Evolutionary conservation across 2,113 vertebrate species (phyloP), one percentile per base, ranked within the genome.

Genomic region (Eira barbara): DNA sequence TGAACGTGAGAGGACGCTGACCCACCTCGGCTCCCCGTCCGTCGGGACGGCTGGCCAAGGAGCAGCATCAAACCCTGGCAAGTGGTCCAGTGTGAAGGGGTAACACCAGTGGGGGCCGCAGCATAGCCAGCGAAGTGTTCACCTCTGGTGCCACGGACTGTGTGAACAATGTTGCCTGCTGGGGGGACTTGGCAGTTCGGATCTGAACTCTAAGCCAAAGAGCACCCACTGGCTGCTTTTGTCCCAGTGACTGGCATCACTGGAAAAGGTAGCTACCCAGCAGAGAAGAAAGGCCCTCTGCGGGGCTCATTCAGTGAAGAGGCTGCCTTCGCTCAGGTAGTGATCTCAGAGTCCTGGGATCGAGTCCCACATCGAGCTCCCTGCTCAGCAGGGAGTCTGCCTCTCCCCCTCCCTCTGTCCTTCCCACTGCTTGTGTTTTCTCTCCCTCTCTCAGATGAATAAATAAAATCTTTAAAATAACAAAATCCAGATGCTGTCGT

Each of bases 101-200:
- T 0, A 25, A 36, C 10, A 2, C 42, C 3, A 3, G 13, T 25
- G 1, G 36, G 15, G 67, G 21, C 69, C 5, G 11, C 20, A 0
- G 11, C 10, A 21, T 5, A n/a, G 67, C 29, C 5, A 3, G 69
- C 0, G 6, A 7, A 0, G 1, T n/a, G 45, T 67, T 80, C 31
- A 31, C 86, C 45, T 21, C 20, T 15, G 31, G n/a, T 47, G 34
- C 10, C 4, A 2, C 34, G 6, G 21, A 14, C 9, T 12, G 4
- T 27, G 47, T 23, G 12, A 6, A 36, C 8, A 3, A 4, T 47
- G 10, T n/a, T 34, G 15, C 42, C 49, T 47, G 11, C n/a, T 18
- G 39, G n/a, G 39, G 61, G 31, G 45, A 52, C 69, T 31, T 89
- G 42, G 12, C 18, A 17, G 17, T 65, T 91, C 9, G 6, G 36